Percentiles rank a stretch among this genome's conserved stretches.
phyloP scores from a whole-genome alignment of 2,888 invertebrate genomes.

The Falcaria lacertinaria region DNA sequence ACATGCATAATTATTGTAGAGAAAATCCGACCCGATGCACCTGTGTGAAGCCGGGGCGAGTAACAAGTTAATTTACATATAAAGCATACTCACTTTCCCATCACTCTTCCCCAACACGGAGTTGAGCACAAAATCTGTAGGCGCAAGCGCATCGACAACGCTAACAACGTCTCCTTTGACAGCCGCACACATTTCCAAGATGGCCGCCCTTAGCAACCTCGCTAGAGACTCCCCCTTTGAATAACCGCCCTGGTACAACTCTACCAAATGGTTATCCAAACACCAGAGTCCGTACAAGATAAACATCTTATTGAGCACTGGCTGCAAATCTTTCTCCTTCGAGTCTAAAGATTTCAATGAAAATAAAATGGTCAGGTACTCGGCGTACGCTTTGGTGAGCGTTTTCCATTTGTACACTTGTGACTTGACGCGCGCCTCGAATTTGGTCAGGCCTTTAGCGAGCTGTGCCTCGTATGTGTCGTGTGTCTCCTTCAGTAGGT shows the following conservation, averaged over 20 bases:
- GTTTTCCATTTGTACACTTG: conserved; percentile 90
- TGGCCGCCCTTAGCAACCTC: conserved; percentile 81
- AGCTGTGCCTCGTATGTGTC: conserved; percentile 79
- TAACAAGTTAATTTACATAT: background rate
- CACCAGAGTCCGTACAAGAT: conserved; percentile 63
- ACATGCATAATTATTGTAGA: too few relatives aligned
- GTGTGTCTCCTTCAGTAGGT: conserved; percentile 85
- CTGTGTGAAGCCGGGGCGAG: too few relatives aligned
- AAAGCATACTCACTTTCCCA: conserved; percentile 82
- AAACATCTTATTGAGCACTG: conserved; percentile 71
- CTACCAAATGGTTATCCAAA: conserved; percentile 84
- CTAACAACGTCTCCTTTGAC: conserved; percentile 88
- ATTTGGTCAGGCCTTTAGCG: conserved; percentile 81
- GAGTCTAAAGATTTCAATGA: conserved; percentile 67
- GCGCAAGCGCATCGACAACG: conserved; percentile 91
- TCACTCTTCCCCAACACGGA: conserved; percentile 92
- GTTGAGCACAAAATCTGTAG: conserved; percentile 93
- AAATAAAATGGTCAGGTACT: conserved; percentile 81
- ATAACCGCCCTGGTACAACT: conserved; percentile 85
- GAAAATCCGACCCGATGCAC: too few relatives aligned
- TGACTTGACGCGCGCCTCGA: conserved; percentile 87
- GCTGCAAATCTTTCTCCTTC: conserved; percentile 52
- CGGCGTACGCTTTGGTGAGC: conserved; percentile 88
- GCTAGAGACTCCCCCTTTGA: conserved; percentile 77
- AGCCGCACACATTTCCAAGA: conserved; percentile 83